Base-by-base conservation (phyloP, 2,113 vertebrate genomes). In the Neotoma lepida region DNA sequence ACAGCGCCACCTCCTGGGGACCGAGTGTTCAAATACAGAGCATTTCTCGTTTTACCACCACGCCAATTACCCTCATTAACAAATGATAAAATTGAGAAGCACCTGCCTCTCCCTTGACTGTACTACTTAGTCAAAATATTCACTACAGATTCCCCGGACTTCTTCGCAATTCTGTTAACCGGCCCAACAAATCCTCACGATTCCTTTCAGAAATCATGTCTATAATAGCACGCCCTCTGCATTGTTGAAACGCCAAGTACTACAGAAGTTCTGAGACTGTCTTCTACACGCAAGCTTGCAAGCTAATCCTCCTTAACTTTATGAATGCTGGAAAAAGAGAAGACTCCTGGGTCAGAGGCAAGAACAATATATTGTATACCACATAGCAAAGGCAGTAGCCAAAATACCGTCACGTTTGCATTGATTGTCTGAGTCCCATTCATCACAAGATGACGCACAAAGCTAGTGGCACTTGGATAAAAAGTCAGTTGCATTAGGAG, bases 401-500 rank as follows among this genome's bases (percentile, higher is more conserved):
- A 49, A 70, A 90, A n/a, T 46, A 17, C 35, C 22, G 41, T 26
- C 17, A 14, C 12, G 74, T 90, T 70, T 7, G 15, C 41, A 18
- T 8, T 22, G 5, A 44, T 26, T 51, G 51, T 18, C 49, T 17
- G 30, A 41, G 15, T 39, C 18, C 35, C 33, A 54, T 44, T 44
- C 35, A 46, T 49, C 20, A 68, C 18, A 24, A 49, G 3, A 6
- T 68, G 44, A 54, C 33, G 30, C 33, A 6, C 12, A 14, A 10
- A 87, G 8, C 6, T 4, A 5, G 15, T 49, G 54, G 33, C 26
- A 91, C 54, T 78, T 66, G 17, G 46, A 54, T 22, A 30, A 49
- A 30, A 8, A 33, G 0, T 28, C 10, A 5, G 28, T 35, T 39
- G 0, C 10, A 41, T 56, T 91, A 35, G 1, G 28, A 9, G 8